Percentiles rank a stretch among this genome's conserved stretches.
Evolutionary conservation across 2,113 vertebrate genomes (phyloP).

Genomic region (Vicugna pacos): DNA sequence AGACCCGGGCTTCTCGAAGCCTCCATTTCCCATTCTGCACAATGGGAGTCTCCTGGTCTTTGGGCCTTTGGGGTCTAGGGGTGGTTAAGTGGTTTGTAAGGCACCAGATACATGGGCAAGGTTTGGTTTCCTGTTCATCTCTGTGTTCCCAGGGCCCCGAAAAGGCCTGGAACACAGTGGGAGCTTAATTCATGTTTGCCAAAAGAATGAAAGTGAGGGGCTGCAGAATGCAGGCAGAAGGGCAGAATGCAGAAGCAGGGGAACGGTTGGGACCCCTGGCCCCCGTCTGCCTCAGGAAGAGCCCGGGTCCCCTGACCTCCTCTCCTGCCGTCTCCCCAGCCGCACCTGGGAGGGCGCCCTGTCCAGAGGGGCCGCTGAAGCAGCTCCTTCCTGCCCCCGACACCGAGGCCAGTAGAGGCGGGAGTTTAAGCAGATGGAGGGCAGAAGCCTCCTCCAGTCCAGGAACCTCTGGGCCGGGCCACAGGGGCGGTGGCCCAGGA

Average conservation of each 20-base stretch:
- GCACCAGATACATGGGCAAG: accelerated
- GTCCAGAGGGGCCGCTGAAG: neutral
- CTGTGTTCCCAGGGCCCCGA: neutral
- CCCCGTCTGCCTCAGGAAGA: neutral
- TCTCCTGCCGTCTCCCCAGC: neutral
- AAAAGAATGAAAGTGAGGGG: neutral
- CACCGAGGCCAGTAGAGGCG: neutral
- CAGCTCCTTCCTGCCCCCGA: neutral
- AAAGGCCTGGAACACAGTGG: neutral
- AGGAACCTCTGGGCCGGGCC: neutral
- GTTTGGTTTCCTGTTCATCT: neutral
- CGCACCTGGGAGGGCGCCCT: neutral
- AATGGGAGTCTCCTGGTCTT: neutral
- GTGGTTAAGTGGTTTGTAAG: neutral
- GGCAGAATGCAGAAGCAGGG: neutral
- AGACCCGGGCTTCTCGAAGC: neutral
- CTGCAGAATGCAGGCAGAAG: neutral
- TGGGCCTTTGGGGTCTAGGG: accelerated
- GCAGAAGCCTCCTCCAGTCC: neutral
- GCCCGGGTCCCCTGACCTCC: neutral
- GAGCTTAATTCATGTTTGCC: neutral
- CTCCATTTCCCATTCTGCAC: neutral
- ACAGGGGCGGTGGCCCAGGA: neutral
- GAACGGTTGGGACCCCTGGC: neutral
- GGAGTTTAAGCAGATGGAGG: neutral